Evolutionary conservation across 2,888 invertebrate species (phyloP), one percentile per base, ranked within the genome.

Genomic region (Coronaproctus castanopsis): DNA sequence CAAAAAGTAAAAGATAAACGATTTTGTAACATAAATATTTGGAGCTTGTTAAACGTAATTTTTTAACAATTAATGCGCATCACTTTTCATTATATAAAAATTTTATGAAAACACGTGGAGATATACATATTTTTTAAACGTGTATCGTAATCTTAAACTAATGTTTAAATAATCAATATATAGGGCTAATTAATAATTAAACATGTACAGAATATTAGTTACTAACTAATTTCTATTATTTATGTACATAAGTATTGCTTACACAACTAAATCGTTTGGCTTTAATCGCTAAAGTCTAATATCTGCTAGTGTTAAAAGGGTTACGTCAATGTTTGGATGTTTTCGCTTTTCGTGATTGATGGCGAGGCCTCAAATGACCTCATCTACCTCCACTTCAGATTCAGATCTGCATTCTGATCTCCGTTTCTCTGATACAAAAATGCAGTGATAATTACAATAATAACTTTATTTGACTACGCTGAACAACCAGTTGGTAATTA

Each of bases 201-300:
- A n/a, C n/a, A n/a, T n/a, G n/a, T n/a, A n/a, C n/a, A n/a, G n/a
- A n/a, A n/a, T n/a, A n/a, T n/a, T n/a, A n/a, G n/a, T 36, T 14
- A 36, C 14, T 36, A 36, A 36, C 36, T 36, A 36, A 36, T 36
- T 36, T 36, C 36, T 36, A 36, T 36, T 36, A 36, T 36, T 36
- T 5, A 36, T 36, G 14, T 36, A 36, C 36, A 36, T 36, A 36
- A 36, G 14, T 36, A 36, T 36, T 36, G 14, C 14, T 36, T 36
- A 36, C 36, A 36, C 14, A 36, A 36, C 36, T 36, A 36, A 36
- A 36, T 36, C 36, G 36, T 36, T 36, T 14, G 36, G 36, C 36
- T 52, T 14, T 19, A 52, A 58, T 55, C 21, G 3, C 18, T 23
- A 56, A 54, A 54, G 57, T n/a, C 21, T 19, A 59, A 36, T 55